Percentiles rank a stretch among this genome's conserved stretches.
Evolutionary conservation across 2,113 vertebrate species (phyloP).

Genomic region (Macrotus californicus): DNA sequence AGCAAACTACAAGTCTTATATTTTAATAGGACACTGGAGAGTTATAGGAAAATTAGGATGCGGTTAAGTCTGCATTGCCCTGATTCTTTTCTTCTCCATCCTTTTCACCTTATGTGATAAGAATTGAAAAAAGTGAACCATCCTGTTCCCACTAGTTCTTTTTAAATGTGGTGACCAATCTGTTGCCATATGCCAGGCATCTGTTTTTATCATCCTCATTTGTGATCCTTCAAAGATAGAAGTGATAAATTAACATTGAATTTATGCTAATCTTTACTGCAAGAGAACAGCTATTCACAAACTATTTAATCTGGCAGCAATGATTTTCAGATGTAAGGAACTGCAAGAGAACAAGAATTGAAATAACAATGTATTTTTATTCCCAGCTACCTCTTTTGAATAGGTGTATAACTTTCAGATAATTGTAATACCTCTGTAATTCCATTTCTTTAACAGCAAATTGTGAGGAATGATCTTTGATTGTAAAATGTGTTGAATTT

Average conservation of each 20-base stretch:
- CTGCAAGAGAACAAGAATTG: conserved; percentile 12
- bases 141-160: conserved; percentile 33
- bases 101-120: not conserved
- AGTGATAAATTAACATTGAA: conserved; percentile 48
- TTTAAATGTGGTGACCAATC: conserved; percentile 48
- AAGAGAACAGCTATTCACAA: conserved; percentile 24
- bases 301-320: not conserved
- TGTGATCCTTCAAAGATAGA: conserved; percentile 46
- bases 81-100: not conserved
- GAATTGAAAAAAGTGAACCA: conserved; percentile 24
- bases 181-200: conserved; percentile 58
- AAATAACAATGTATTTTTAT: conserved; percentile 9
- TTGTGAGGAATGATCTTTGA: not conserved
- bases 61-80: not conserved
- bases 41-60: not conserved
- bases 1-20: conserved; percentile 3
- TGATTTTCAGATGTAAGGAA: conserved; percentile 12
- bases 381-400: not conserved
- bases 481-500: conserved; percentile 19
- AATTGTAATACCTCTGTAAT: not conserved
- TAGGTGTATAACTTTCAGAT: not conserved
- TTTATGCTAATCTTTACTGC: conserved; percentile 41
- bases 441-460: not conserved
- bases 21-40: conserved; percentile 40
- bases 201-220: conserved; percentile 60